phyloP scores from a whole-genome alignment of 1,140 invertebrate species.

The Melitaea cinxia region DNA sequence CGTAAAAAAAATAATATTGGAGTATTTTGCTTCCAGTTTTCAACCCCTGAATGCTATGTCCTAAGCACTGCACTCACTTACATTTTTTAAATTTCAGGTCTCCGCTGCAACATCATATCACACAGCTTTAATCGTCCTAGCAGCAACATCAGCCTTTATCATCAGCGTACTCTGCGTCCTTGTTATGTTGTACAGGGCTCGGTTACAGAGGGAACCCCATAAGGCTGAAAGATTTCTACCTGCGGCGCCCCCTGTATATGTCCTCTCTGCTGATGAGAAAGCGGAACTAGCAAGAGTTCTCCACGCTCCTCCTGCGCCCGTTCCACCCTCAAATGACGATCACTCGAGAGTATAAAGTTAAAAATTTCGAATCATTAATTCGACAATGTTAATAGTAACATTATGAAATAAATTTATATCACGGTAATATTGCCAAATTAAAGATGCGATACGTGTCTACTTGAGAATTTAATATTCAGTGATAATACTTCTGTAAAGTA shows the following conservation, averaged over 20 bases:
- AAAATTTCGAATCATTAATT: not conserved
- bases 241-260: slow-evolving; percentile 81
- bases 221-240: slow-evolving; percentile 82
- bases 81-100: slow-evolving; percentile 58
- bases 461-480: slow-evolving; percentile 5
- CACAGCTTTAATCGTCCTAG: slow-evolving; percentile 86
- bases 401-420: not conserved
- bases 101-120: slow-evolving; percentile 86
- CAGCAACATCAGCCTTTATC: slow-evolving; percentile 86
- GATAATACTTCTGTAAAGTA: slow-evolving; percentile 7
- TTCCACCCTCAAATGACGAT: slow-evolving; percentile 53
- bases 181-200: slow-evolving; percentile 84
- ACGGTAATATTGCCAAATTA: not conserved
- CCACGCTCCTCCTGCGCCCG: slow-evolving; percentile 55
- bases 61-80: not conserved
- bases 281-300: slow-evolving; percentile 72
- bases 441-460: not conserved
- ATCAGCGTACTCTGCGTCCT: slow-evolving; percentile 87
- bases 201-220: slow-evolving; percentile 76
- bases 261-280: slow-evolving; percentile 81
- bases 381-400: not conserved
- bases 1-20: too few relatives aligned
- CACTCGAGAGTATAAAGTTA: slow-evolving; percentile 59
- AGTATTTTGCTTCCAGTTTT: too few relatives aligned
- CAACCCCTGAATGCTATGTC: too few relatives aligned